Base-by-base conservation (phyloP, 1,140 invertebrate genomes). In the Meloidogyne exigua region DNA sequence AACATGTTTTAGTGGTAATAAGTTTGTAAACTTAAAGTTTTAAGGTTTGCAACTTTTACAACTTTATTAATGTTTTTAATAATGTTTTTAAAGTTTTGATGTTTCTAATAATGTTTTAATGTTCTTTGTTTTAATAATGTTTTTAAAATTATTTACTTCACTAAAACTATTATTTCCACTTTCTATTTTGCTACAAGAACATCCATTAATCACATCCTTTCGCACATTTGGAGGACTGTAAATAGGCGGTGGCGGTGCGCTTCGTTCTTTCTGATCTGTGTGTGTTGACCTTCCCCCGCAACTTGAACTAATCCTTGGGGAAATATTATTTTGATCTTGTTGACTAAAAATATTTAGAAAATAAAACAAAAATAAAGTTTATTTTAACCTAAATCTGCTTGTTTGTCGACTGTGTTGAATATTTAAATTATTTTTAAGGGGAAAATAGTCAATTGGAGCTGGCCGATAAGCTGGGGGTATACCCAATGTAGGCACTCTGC, bases 391-490 rank as follows among this genome's bases (percentile, higher is more conserved):
- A 57, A 57, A 57, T 57, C 18, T 57, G 11, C 36, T 42, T 23
- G 62, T 62, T 21, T 73, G 71, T 42, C 57, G 5, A 36, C 65
- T 23, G 1, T 73, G 71, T 1, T 64, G 57, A 26, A 73, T 25
- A 57, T 62, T 65, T 73, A 28, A 23, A 36, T 65, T 7, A 73
- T 18, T 1, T 42, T 57, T 57, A 25, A 39, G 12, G 49, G 57
- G 62, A 18, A 39, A 65, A 65, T 64, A 73, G 5, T 73, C 71
- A n/a, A 73, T 73, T 36, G 49, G 28, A 66, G 71, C 44, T 36
- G 71, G 71, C 1, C 23, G 28, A 63, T 73, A 73, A 11, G 71
- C 42, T 32, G 71, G 71, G 28, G 71, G 71, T 36, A 73, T 25
- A n/a, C 71, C 21, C 57, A 62, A 65, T 44, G 36, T 23, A 0